phyloP scores from a whole-genome alignment of 2,113 vertebrate genomes.

The Oenanthe oenanthe region DNA sequence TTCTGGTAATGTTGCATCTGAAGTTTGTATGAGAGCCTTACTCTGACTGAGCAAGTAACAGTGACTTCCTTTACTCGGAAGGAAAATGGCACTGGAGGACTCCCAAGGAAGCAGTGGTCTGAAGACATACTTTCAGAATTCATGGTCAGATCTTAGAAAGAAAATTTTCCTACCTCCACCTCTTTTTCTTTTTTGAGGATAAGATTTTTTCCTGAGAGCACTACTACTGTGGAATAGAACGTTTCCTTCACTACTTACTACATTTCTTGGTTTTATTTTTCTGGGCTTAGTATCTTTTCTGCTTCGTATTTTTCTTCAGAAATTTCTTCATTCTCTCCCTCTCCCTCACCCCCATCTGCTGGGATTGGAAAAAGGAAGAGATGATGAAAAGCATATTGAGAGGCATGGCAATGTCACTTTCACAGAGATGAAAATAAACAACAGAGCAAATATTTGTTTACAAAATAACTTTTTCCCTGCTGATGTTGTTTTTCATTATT shows the following conservation, averaged over 20 bases:
- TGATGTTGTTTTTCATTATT: not conserved
- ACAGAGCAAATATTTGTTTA: not conserved
- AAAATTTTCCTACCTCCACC: rapidly evolving
- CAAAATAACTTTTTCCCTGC: not conserved
- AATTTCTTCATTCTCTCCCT: not conserved
- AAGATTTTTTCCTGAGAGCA: not conserved
- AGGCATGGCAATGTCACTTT: not conserved
- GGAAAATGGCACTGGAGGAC: not conserved
- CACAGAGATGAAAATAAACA: not conserved
- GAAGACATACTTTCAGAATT: not conserved
- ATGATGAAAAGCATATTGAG: not conserved
- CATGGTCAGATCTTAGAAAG: not conserved
- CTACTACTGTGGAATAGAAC: not conserved
- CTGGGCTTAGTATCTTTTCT: not conserved
- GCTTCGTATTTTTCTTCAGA: not conserved
- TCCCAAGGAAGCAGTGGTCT: not conserved
- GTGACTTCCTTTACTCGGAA: not conserved
- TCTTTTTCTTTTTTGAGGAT: not conserved
- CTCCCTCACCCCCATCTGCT: not conserved
- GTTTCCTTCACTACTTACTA: not conserved
- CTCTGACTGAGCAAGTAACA: not conserved
- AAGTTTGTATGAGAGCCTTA: not conserved
- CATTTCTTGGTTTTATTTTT: not conserved
- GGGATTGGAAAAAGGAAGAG: not conserved
- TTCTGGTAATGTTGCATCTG: not conserved